Evolutionary conservation across 2,797 vertebrate species (phyloP).

Genomic region (Rhinogobio ventralis): DNA sequence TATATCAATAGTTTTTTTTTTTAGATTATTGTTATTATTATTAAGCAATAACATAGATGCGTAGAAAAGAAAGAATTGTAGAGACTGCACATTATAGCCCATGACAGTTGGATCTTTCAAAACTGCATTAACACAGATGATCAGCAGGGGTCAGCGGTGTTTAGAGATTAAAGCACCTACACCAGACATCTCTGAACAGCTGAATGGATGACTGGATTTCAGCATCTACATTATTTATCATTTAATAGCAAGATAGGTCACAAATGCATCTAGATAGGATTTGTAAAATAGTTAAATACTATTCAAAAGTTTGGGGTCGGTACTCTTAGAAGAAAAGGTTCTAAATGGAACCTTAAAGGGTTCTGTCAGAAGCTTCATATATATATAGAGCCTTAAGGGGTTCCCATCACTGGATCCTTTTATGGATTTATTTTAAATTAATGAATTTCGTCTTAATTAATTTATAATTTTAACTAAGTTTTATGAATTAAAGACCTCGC

Average conservation of each 20-base stretch:
- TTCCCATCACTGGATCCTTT: no score
- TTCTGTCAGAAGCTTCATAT: no score
- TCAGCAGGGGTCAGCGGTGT: slow-evolving; percentile 70
- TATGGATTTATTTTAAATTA: no score
- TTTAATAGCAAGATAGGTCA: slow-evolving; percentile 80
- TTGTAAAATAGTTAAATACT: neutral
- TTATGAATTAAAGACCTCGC: no score
- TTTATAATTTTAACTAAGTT: no score
- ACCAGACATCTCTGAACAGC: slow-evolving; percentile 66
- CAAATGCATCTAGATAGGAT: slow-evolving; percentile 66
- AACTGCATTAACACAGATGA: slow-evolving; percentile 46
- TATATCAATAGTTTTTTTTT: neutral
- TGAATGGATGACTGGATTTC: slow-evolving; percentile 78
- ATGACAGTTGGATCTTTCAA: neutral
- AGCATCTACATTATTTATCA: slow-evolving; percentile 80
- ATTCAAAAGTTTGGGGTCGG: no score
- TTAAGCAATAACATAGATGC: neutral
- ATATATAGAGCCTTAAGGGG: no score
- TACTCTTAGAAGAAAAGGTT: no score
- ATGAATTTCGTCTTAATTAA: no score
- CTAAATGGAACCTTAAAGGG: no score
- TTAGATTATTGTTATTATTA: neutral
- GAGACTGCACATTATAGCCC: neutral
- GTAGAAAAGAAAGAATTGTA: neutral
- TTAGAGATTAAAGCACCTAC: slow-evolving; percentile 54